Base-by-base conservation (phyloP, 2,797 vertebrate genomes). In the Malurus leucopterus region DNA sequence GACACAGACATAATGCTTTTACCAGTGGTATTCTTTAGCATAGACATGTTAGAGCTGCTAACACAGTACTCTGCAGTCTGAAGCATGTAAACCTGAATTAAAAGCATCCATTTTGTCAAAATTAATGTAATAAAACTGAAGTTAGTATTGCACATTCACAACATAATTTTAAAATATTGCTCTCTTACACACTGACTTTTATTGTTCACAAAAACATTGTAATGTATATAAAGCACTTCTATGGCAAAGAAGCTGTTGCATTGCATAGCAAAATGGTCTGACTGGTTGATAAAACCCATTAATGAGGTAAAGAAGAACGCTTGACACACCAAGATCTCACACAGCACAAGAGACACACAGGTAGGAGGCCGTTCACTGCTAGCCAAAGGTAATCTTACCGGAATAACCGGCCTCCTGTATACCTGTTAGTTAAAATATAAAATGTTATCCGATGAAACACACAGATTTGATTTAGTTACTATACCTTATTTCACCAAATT, bases 391-490 rank as follows among this genome's bases (percentile, higher is more conserved):
- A 92, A 88, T 95, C 98, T 99, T 99, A 99, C 99, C 98, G 97
- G 98, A 80, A 96, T 89, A 94, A 97, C 98, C 87, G 98, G 97
- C 97, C 98, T 98, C 97, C 96, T 98, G 98, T 97, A 98, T 76
- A 99, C 98, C 99, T 99, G 98, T 96, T 88, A 97, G 97, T 98
- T 96, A 98, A 97, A 98, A 97, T 95, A 98, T 88, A 98, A 93
- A 95, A 97, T 86, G 96, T 96, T 95, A 96, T 96, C 91, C 93
- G 93, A 70, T 54, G 93, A 93, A 94, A 93, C n/a, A 92, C 21
- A 51, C 29, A 74, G 73, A 62, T 84, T 18, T 50, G 54, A 89
- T 86, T 88, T 77, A 95, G 73, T 88, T 46, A 79, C 7, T 29
- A 0, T 6, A 76, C 63, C 68, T 51, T 84, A 86, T 29, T 82